These are phyloP conservation scores for Picathartes gymnocephalus DNA, from an alignment of 2,113 vertebrate genomes.

Conservation along the genomic window DNA sequence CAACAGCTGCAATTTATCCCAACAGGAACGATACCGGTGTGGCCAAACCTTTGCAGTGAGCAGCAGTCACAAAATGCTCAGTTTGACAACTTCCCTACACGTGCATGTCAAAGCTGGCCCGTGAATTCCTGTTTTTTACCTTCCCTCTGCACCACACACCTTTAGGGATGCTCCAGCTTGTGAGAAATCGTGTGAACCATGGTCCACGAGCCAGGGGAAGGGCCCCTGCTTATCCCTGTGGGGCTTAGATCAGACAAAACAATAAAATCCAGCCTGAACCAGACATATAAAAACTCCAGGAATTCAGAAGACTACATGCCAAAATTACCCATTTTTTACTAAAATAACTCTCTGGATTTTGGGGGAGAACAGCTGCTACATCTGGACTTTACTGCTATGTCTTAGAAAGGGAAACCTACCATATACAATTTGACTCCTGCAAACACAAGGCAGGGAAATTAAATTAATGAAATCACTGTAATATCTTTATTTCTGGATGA, in stretches of 20 bases:
- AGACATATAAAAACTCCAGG: background rate
- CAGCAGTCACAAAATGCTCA: background rate
- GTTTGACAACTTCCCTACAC: background rate
- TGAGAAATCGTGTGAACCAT: accelerated
- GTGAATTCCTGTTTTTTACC: background rate
- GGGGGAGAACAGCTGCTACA: background rate
- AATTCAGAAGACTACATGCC: background rate
- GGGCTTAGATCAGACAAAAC: background rate
- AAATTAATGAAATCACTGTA: background rate
- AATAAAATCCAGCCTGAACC: background rate
- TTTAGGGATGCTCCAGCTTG: background rate
- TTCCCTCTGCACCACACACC: background rate
- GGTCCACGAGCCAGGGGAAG: background rate
- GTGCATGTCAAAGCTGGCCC: background rate
- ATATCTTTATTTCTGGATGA: background rate
- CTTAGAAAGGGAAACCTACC: background rate
- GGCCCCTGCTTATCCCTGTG: background rate
- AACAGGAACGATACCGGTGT: accelerated
- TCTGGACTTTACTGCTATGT: background rate
- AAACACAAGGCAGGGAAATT: background rate
- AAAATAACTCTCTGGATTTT: background rate
- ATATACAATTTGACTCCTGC: background rate
- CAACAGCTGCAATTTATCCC: background rate
- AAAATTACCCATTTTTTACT: background rate
- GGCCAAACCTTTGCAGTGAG: background rate